Evolutionary conservation across 2,888 invertebrate species (phyloP).

Genomic region (Idaea aversata): DNA sequence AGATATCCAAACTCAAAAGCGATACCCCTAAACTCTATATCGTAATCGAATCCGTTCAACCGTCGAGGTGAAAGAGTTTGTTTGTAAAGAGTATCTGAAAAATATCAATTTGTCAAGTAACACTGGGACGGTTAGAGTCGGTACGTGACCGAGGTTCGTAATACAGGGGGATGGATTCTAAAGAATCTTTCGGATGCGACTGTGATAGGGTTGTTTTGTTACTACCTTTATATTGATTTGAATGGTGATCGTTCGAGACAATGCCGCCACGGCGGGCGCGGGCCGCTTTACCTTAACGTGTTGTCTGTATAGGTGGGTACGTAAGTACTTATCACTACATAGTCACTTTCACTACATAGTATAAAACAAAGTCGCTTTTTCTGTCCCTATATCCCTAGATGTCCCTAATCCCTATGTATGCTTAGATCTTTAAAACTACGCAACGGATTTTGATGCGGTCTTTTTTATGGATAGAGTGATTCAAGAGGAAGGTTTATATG

Average conservation of each 20-base stretch:
- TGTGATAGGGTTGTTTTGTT: conserved; percentile 3
- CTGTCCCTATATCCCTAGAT: no score
- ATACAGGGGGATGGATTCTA: conserved; percentile 44
- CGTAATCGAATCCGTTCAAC: conserved; percentile 24
- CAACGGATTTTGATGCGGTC: no score
- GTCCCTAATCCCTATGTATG: no score
- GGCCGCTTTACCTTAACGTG: no score
- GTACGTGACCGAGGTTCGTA: conserved; percentile 58
- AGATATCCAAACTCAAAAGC: conserved; percentile 18
- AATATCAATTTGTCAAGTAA: conserved; percentile 72
- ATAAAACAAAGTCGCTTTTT: no score
- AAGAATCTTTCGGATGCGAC: conserved; percentile 43
- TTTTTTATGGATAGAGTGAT: no score
- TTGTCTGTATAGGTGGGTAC: no score
- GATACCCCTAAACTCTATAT: conserved; percentile 25
- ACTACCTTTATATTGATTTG: conserved; percentile 11
- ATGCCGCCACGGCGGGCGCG: neutral
- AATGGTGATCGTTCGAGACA: conserved; percentile 18
- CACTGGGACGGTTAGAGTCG: conserved; percentile 51
- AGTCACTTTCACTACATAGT: no score
- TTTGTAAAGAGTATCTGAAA: conserved; percentile 57
- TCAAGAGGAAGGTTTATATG: no score
- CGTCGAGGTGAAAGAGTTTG: conserved; percentile 37
- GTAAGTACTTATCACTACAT: no score
- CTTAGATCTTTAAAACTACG: no score